Evolutionary conservation across 2,888 invertebrate genomes (phyloP), one percentile per base, ranked within the genome.

Genomic region (Clitarchus hookeri): DNA sequence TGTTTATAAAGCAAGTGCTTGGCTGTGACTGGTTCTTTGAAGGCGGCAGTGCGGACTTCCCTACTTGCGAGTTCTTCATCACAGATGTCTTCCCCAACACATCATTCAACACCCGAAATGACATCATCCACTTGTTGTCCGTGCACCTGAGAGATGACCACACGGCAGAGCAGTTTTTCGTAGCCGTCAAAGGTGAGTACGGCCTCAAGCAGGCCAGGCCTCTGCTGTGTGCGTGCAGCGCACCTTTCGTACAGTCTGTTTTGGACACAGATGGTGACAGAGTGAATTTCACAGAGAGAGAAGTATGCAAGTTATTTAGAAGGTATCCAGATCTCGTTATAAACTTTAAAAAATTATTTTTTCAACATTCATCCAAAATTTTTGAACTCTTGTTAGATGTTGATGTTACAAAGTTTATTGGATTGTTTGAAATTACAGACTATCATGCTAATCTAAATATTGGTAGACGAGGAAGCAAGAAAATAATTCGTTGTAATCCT

Each of bases 11-110:
- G 6, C 82, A 82, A 44, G 36, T 82, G 36, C 82, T 82, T 44
- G 16, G 2, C 36, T 82, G 82, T 82, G 82, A 82, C 44, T 82
- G 82, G 82, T 82, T 82, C 82, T 82, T 82, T 13, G 82, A 44
- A 82, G 82, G 82, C 36, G 16, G 65, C 65, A 65, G 65, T 65
- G n/a, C 65, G 2, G 65, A 65, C n/a, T 82, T 82, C 44, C 36
- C 27, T 26, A 82, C 82, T 13, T 82, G 82, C 13, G 44, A 23
- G 19, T 27, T 44, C 19, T 82, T 82, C 36, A 36, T 82, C 36
- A 82, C 16, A 27, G 82, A 82, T 13, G 82, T 82, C 16, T 82
- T 82, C 82, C 82, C 82, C 19, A 27, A 82, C 82, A 82, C 44
- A 1, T 82, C 82, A 36, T 82, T 82, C 36, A 82, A 82, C 27